These are phyloP conservation scores for Dolichopus griseipennis DNA, from an alignment of 2,888 invertebrate genomes.

Conservation along the genomic window DNA sequence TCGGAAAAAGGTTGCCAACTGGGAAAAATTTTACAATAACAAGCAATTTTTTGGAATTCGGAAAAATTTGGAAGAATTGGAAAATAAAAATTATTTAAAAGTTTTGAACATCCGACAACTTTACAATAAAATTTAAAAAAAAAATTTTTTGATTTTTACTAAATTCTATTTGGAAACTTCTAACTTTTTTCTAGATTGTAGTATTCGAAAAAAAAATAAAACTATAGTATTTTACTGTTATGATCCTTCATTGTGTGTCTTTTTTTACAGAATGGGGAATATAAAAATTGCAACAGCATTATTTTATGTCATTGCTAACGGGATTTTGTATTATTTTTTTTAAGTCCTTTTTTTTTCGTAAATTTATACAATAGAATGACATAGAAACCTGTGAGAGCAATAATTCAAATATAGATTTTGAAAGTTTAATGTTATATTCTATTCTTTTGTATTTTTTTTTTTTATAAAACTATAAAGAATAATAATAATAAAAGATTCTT, in stretches of 20 bases:
- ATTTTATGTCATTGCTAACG: neutral
- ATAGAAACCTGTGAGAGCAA: slow-evolving; percentile 9
- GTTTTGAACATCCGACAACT: no score
- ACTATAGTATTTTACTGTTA: neutral
- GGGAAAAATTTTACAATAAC: no score
- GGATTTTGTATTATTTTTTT: neutral
- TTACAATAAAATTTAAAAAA: no score
- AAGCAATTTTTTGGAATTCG: no score
- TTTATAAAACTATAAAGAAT: neutral
- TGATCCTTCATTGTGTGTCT: neutral
- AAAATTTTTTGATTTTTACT: neutral
- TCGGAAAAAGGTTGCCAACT: no score
- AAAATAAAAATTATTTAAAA: no score
- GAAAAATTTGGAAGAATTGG: no score
- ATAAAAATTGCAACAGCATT: neutral
- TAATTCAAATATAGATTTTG: slow-evolving; percentile 12
- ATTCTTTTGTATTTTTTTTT: no score
- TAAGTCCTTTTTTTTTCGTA: neutral
- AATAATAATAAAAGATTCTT: neutral
- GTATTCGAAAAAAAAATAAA: neutral
- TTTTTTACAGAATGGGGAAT: neutral
- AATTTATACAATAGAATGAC: neutral
- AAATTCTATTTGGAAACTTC: no score
- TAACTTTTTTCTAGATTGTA: neutral
- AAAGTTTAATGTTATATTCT: neutral